Percentiles rank a stretch among this genome's conserved stretches.
These are phyloP conservation scores for Flexamia atlantica DNA, from an alignment of 2,888 invertebrate species.

Conservation along the genomic window DNA sequence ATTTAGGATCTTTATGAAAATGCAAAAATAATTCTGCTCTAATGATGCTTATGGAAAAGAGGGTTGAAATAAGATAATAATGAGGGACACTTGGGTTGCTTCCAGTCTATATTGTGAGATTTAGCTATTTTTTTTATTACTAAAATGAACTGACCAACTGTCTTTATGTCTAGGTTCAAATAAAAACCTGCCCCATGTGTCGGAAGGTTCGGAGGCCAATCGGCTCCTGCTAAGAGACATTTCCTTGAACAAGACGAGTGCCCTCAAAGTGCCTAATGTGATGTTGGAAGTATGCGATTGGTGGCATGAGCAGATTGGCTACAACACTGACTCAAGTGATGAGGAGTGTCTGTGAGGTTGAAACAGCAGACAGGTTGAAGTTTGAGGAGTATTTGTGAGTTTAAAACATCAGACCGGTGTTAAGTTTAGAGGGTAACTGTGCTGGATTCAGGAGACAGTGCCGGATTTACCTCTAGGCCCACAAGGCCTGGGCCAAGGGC, in stretches of 20 bases:
- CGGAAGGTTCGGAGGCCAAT: conserved; percentile 74
- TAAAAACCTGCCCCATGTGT: conserved; percentile 77
- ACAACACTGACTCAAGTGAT: conserved; percentile 80
- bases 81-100: no score
- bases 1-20: no score
- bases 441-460: not conserved
- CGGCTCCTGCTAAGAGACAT: conserved; percentile 75
- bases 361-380: not conserved
- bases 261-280: conserved; percentile 77
- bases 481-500: no score
- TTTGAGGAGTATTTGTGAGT: not conserved
- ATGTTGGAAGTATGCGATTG: conserved; percentile 89
- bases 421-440: not conserved
- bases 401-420: not conserved
- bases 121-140: not conserved
- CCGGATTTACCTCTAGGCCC: no score
- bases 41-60: no score
- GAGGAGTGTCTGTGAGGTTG: conserved; percentile 75
- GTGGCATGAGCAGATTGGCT: conserved; percentile 89
- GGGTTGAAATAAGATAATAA: no score
- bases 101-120: not conserved
- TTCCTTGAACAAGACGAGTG: conserved; percentile 75
- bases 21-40: no score
- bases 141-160: not conserved
- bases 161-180: conserved; percentile 73